These are phyloP conservation scores for Plagodis dolabraria DNA, from an alignment of 2,888 invertebrate species.

Conservation along the genomic window DNA sequence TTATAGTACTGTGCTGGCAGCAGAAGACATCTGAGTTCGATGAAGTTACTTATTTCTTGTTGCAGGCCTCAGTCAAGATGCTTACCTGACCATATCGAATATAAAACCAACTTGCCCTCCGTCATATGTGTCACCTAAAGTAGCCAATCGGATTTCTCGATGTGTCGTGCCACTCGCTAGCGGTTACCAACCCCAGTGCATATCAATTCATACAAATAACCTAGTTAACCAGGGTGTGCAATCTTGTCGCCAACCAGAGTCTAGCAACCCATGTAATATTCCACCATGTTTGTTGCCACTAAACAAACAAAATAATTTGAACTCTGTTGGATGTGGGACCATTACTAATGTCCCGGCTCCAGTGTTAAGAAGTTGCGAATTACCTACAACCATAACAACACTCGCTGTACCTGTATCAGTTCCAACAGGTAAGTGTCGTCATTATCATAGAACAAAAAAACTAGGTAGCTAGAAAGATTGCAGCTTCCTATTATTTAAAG, in stretches of 20 bases:
- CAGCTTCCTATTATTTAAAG: no score
- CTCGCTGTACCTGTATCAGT: no score
- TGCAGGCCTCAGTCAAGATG: constrained; percentile 25
- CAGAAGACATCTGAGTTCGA: background rate
- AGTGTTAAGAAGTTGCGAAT: no score
- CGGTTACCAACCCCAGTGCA: background rate
- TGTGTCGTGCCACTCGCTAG: constrained; percentile 3
- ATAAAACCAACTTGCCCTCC: background rate
- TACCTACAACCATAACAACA: no score
- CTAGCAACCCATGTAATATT: background rate
- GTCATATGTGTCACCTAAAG: constrained; percentile 1
- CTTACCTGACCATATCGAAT: constrained; percentile 28
- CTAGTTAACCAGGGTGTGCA: background rate
- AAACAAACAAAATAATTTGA: background rate
- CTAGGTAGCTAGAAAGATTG: no score
- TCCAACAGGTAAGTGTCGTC: no score
- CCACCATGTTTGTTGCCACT: background rate
- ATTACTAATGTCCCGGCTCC: no score
- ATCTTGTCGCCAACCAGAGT: background rate
- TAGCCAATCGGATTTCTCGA: constrained; percentile 14
- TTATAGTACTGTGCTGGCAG: background rate
- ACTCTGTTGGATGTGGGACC: background rate
- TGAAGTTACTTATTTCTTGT: constrained; percentile 3
- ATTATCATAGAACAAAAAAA: no score
- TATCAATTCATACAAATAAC: background rate